These are phyloP conservation scores for Pristiophorus japonicus DNA, from an alignment of 2,113 vertebrate species.

Conservation along the genomic window DNA sequence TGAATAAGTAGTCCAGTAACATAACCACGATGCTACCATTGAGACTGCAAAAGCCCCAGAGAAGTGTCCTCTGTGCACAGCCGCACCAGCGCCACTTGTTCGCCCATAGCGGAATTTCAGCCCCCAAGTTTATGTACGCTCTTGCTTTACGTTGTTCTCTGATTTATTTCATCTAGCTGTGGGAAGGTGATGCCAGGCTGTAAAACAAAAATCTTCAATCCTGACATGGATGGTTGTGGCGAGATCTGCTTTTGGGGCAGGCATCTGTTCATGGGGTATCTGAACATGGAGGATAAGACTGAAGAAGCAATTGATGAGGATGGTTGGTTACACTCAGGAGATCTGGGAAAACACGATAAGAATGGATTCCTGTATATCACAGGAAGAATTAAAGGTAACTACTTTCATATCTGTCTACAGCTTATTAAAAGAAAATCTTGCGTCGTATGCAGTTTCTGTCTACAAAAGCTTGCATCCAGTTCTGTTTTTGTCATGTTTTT, in stretches of 20 bases:
- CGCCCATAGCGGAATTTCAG: background rate
- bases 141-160: background rate
- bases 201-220: conserved; percentile 62
- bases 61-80: too few species aligned
- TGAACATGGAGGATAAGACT: conserved; percentile 72
- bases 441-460: background rate
- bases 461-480: background rate
- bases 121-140: background rate
- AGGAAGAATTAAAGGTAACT: conserved; percentile 81
- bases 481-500: too few species aligned
- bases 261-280: conserved; percentile 91
- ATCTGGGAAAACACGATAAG: conserved; percentile 70
- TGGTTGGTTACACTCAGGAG: conserved; percentile 86
- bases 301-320: conserved; percentile 67
- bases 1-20: too few species aligned
- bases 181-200: conserved; percentile 73
- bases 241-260: conserved; percentile 86
- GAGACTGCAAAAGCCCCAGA: too few species aligned
- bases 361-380: conserved; percentile 80
- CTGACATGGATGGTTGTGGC: conserved; percentile 59
- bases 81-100: too few species aligned
- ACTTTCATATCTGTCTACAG: fast-evolving
- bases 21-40: too few species aligned
- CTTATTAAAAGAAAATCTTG: background rate
- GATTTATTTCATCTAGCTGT: conserved; percentile 56